Base-by-base conservation (phyloP, 2,888 invertebrate species). In the Toxonevra muliebris region DNA sequence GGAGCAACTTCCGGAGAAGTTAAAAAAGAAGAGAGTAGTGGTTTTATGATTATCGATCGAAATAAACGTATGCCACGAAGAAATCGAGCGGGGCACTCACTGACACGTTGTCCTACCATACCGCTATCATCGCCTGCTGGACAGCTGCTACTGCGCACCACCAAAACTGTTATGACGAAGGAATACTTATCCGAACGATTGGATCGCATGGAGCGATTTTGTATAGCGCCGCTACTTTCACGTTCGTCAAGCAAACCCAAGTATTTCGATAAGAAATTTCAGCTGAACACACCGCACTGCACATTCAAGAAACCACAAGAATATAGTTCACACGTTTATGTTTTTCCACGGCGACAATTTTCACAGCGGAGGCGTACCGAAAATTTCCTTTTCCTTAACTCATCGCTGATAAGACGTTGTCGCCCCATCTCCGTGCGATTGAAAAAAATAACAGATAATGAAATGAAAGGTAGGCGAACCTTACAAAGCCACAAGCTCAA, bases 121-220 rank as follows among this genome's bases (percentile, higher is more conserved):
- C 87, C 88, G 3, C 84, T 88, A 65, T 87, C 88, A 12, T 88
- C 88, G 43, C 88, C 88, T 13, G 87, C 87, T 42, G 88, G 88
- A 7, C 82, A 87, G 59, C 78, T 86, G 54, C 76, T 88, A 65
- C 80, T 86, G 15, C 87, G 86, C 73, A 85, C 86, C 54, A 86
- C 86, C n/a, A 87, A 87, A 76, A 80, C 84, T 65, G 81, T 84
- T 77, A 77, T 83, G 70, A 80, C 81, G 5, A 80, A 83, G 71
- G 87, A 84, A n/a, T 87, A 86, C 71, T 82, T 87, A 43, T 83
- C 82, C 62, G 88, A 88, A 73, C 85, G 87, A 50, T 74, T 88
- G n/a, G 88, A 88, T 52, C 85, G 88, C 69, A 79, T 87, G 73
- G 88, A 88, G 69, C 83, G 88, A 67, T 86, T 87, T 70, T 82